Percentiles rank a stretch among this genome's conserved stretches.
These are phyloP conservation scores for Hipposideros armiger DNA, from an alignment of 2,113 vertebrate species.

Conservation along the genomic window DNA sequence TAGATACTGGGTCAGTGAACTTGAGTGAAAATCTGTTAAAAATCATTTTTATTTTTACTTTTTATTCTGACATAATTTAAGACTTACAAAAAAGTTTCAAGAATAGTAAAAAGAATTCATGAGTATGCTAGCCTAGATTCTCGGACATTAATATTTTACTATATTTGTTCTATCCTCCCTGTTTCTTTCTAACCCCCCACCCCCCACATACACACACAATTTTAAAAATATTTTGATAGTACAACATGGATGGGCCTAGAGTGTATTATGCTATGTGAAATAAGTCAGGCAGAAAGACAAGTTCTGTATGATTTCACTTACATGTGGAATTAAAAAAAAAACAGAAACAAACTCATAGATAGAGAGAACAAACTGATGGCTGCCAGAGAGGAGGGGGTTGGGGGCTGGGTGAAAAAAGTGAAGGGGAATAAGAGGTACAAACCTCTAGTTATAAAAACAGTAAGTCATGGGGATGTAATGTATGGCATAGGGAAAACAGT, in stretches of 20 bases:
- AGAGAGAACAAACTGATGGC: neutral
- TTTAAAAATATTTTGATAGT: neutral
- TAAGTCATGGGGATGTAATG: neutral
- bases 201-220: neutral
- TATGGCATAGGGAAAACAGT: neutral
- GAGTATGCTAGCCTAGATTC: too few species aligned
- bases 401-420: neutral
- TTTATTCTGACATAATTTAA: neutral
- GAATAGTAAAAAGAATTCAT: neutral
- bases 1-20: neutral
- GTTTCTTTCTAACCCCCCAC: neutral
- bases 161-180: too few species aligned
- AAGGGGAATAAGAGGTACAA: neutral
- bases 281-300: neutral
- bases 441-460: neutral
- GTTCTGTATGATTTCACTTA: neutral
- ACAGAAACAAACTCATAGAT: neutral
- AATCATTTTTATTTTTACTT: neutral
- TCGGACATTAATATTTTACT: too few species aligned
- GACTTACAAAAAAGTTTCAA: neutral
- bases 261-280: neutral
- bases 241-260: neutral
- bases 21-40: constrained; percentile 13
- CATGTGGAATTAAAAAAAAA: neutral
- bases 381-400: neutral